These are phyloP conservation scores for Cirrhinus molitorella DNA, from an alignment of 2,797 vertebrate species.

Conservation along the genomic window DNA sequence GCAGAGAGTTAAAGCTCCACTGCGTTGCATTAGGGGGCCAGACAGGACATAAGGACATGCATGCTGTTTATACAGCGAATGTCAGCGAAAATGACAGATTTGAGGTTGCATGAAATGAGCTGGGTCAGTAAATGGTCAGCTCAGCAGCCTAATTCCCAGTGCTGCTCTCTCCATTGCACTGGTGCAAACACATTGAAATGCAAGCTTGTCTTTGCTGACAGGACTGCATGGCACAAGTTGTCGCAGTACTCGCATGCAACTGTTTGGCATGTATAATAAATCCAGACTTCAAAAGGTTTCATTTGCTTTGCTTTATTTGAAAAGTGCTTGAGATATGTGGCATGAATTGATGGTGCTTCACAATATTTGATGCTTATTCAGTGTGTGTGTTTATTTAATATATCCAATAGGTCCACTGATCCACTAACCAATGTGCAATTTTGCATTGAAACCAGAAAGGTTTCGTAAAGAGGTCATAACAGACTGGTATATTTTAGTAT, in stretches of 20 bases:
- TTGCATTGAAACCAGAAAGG: no score
- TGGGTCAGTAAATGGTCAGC: not conserved
- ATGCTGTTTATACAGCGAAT: not conserved
- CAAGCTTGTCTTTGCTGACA: not conserved
- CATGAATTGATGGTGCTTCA: not conserved
- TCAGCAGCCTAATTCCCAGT: not conserved
- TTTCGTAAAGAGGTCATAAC: no score
- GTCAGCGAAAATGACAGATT: slow-evolving; percentile 8
- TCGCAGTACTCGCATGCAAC: slow-evolving; percentile 15
- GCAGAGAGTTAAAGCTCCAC: slow-evolving; percentile 2
- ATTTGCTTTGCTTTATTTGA: not conserved
- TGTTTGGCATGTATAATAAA: not conserved
- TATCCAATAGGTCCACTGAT: not conserved
- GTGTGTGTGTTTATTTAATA: not conserved
- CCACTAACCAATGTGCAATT: no score
- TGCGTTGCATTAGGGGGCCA: not conserved
- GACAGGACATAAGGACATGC: not conserved
- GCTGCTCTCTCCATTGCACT: not conserved
- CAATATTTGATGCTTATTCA: not conserved
- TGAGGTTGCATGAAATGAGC: not conserved
- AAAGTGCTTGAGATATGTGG: not conserved
- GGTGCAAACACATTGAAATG: not conserved
- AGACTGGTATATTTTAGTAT: no score
- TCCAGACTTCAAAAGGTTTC: not conserved
- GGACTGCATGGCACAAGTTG: slow-evolving; percentile 22